These are phyloP conservation scores for Petrocephalus microphthalmus DNA, from an alignment of 2,113 vertebrate species.

Conservation along the genomic window DNA sequence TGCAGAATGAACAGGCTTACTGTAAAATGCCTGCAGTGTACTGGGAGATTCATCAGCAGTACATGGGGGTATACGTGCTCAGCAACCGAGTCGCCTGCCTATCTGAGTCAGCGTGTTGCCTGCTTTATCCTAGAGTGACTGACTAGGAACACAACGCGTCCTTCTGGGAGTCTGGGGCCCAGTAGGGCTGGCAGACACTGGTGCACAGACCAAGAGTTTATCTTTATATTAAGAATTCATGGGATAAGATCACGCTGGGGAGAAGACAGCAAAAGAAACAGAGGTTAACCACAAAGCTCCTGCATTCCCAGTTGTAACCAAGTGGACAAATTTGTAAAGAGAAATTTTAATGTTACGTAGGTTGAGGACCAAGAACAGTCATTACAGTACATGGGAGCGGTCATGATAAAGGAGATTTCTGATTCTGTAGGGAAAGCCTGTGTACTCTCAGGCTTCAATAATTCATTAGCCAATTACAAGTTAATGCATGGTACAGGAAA, in stretches of 20 bases:
- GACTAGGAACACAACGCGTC: neutral
- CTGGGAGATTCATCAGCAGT: neutral
- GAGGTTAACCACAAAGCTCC: neutral
- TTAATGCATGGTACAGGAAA: conserved; percentile 15
- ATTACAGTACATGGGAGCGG: neutral
- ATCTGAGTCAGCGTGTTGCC: neutral
- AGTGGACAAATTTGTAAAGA: neutral
- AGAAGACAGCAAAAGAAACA: neutral
- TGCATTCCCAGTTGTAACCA: neutral
- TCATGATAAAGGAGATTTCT: neutral
- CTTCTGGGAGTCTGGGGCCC: neutral
- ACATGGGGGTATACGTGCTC: neutral
- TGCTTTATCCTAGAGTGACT: too few relatives aligned
- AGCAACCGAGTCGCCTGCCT: neutral
- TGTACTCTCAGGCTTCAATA: conserved; percentile 10
- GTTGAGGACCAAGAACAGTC: neutral
- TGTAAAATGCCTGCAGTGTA: neutral
- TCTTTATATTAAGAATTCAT: neutral
- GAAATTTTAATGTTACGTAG: neutral
- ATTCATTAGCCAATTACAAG: conserved; percentile 25
- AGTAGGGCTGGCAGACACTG: neutral
- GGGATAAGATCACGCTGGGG: neutral
- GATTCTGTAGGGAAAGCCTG: neutral
- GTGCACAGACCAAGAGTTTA: neutral
- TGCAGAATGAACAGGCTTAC: neutral